Percentiles rank a stretch among this genome's conserved stretches.
Conservation (phyloP, 2,113 vertebrate species). For the Microtus montanus region DNA sequence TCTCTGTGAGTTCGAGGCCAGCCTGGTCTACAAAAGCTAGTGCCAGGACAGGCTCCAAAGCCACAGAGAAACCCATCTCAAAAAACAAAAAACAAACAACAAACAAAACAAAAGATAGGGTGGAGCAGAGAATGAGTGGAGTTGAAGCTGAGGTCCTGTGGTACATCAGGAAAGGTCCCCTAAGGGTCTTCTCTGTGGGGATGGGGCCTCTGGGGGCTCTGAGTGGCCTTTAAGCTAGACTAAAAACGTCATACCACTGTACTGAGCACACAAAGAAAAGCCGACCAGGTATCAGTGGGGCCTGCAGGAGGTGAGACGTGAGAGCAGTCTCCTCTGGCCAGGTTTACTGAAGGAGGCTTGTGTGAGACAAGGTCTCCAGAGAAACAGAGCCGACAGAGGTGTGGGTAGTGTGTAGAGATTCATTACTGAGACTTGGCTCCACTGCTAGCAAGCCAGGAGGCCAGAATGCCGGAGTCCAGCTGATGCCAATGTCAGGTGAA, state of each 20-base stretch:
- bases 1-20: too few species aligned
- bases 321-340: background rate
- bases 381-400: background rate
- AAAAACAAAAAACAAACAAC: too few species aligned
- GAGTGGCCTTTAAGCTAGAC: background rate
- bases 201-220: background rate
- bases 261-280: background rate
- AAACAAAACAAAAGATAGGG: background rate
- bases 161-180: background rate
- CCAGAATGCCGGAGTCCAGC: background rate
- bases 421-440: background rate
- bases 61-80: too few species aligned
- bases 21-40: too few species aligned
- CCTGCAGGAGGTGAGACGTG: background rate
- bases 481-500: too few species aligned
- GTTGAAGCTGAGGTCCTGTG: background rate
- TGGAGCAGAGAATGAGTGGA: background rate
- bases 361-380: background rate
- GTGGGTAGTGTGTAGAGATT: background rate
- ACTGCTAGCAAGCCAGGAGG: background rate
- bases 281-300: background rate
- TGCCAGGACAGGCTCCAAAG: too few species aligned
- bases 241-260: background rate
- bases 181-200: background rate
- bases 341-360: background rate